These are phyloP conservation scores for Cynaeus angustus DNA, from an alignment of 2,888 invertebrate genomes.

Conservation along the genomic window DNA sequence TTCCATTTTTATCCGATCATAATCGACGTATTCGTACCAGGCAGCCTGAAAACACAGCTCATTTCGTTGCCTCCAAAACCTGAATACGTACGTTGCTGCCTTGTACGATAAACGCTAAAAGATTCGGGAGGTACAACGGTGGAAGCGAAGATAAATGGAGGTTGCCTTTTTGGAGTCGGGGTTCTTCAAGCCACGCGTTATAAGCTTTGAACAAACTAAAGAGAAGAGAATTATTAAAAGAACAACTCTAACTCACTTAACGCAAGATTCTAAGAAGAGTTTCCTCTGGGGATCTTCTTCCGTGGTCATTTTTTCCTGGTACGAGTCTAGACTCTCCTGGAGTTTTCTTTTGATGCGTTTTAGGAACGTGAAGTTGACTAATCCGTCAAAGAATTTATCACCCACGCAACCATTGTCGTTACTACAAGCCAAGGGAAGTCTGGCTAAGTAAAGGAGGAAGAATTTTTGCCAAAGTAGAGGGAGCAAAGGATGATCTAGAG, in stretches of 20 bases:
- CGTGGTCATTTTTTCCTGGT: constrained; percentile 71
- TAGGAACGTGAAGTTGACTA: constrained; percentile 78
- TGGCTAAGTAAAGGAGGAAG: constrained; percentile 80
- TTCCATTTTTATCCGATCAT: constrained; percentile 73
- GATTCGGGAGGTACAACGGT: constrained; percentile 81
- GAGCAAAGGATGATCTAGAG: constrained; percentile 79
- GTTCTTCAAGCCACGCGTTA: constrained; percentile 86
- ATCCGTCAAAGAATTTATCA: constrained; percentile 83
- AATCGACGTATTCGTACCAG: constrained; percentile 81
- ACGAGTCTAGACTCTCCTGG: constrained; percentile 77
- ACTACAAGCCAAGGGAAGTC: constrained; percentile 72
- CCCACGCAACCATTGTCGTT: constrained; percentile 79
- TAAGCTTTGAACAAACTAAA: constrained; percentile 72
- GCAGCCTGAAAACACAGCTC: constrained; percentile 69
- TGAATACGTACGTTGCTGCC: constrained; percentile 73
- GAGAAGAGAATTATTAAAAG: neutral
- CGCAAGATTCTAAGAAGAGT: constrained; percentile 61
- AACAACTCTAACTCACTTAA: constrained; percentile 62
- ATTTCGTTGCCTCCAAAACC: constrained; percentile 6
- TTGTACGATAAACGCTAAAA: constrained; percentile 77
- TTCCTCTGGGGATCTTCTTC: constrained; percentile 60
- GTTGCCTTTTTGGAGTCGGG: constrained; percentile 80
- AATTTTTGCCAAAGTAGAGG: constrained; percentile 86
- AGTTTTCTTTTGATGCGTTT: constrained; percentile 82
- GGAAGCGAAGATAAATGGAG: constrained; percentile 81